A percentile compares a stretch with the other conserved stretches of the same genome.
These are phyloP conservation scores for Ciconia boyciana DNA, from an alignment of 2,113 vertebrate genomes.

Conservation along the genomic window DNA sequence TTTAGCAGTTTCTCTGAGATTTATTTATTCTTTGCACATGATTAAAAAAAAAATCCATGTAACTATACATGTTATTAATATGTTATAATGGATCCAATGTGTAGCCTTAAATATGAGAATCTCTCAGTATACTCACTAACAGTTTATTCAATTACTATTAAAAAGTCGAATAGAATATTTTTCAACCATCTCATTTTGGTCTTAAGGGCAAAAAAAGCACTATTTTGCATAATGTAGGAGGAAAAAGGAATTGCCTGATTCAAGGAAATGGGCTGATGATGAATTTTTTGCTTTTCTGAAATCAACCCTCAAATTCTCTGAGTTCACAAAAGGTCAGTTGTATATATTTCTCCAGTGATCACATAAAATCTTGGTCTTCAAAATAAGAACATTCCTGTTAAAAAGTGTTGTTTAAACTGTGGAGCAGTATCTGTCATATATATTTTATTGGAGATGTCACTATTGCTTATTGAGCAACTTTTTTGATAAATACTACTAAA, in stretches of 20 bases:
- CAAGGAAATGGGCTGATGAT: not conserved
- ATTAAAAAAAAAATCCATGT: not conserved
- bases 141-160: not conserved
- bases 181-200: not conserved
- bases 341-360: not conserved
- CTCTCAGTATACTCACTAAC: not conserved
- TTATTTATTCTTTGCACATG: not conserved
- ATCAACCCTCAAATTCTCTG: not conserved
- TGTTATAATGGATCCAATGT: not conserved
- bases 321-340: not conserved
- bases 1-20: not conserved
- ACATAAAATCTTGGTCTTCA: not conserved
- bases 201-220: accelerated
- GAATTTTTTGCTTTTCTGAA: not conserved
- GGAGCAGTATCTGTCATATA: not conserved
- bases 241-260: not conserved
- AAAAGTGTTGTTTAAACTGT: not conserved
- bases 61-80: not conserved
- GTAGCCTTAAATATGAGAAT: not conserved
- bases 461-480: not conserved
- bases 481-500: not conserved
- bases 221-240: accelerated
- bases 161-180: not conserved
- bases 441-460: not conserved
- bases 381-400: not conserved